Conservation (phyloP, 2,888 invertebrate species). For the Latrodectus hesperus region DNA sequence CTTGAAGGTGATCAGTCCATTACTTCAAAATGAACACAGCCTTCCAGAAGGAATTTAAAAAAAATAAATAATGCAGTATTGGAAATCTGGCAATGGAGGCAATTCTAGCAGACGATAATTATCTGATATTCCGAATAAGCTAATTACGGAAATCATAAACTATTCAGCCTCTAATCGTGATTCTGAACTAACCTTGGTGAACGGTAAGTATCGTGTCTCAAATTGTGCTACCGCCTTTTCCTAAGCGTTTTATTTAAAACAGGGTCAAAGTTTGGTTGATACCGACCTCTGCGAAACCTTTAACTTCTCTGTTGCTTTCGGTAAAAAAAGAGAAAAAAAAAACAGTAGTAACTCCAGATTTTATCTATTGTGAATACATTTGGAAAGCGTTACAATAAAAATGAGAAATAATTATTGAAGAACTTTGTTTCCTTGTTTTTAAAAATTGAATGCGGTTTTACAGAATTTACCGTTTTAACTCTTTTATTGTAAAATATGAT, state of each 20-base stretch:
- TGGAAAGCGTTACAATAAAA: too few species aligned
- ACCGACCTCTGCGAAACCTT: not conserved
- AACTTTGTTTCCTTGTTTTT: too few species aligned
- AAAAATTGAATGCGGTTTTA: too few species aligned
- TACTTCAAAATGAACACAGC: not conserved
- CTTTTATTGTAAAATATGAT: too few species aligned
- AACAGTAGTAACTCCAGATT: too few species aligned
- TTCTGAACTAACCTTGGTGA: not conserved
- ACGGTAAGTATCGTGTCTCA: not conserved
- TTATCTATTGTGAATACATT: too few species aligned
- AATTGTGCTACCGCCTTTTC: not conserved
- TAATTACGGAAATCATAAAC: slow-evolving; percentile 32
- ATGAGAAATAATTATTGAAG: too few species aligned
- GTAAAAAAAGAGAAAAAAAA: too few species aligned
- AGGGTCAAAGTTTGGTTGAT: not conserved
- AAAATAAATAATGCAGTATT: not conserved
- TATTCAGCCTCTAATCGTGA: not conserved
- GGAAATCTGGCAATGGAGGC: not conserved
- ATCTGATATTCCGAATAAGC: slow-evolving; percentile 22
- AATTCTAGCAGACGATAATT: slow-evolving; percentile 4
- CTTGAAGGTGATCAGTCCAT: too few species aligned
- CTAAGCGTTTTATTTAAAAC: not conserved
- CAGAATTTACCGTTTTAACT: too few species aligned
- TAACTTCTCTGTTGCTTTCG: not conserved
- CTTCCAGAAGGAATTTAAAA: too few species aligned